Percentiles rank a stretch among this genome's conserved stretches.
Evolutionary conservation across 2,888 invertebrate genomes (phyloP).

Genomic region (Rhabditophanes sp.): DNA sequence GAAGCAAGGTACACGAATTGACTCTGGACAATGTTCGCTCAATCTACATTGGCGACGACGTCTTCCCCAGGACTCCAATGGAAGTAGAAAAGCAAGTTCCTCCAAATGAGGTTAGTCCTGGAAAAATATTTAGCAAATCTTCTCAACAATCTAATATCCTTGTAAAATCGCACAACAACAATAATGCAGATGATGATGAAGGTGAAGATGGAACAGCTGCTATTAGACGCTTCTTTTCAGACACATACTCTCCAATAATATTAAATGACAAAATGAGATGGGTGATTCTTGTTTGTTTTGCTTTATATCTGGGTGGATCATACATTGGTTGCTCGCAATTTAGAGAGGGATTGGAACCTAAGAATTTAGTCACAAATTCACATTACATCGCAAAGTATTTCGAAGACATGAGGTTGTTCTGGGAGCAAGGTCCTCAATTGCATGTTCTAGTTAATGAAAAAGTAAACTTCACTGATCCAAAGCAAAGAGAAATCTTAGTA

Average conservation of each 20-base stretch:
- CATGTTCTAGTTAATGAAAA: constrained; percentile 16
- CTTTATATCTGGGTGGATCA: constrained; percentile 54
- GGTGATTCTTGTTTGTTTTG: constrained; percentile 17
- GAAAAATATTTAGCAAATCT: too few relatives aligned
- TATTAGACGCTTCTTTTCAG: constrained; percentile 16
- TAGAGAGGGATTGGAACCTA: constrained; percentile 38
- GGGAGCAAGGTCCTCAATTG: constrained; percentile 20
- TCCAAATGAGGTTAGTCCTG: neutral
- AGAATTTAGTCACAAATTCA: constrained; percentile 36
- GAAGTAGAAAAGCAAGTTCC: constrained; percentile 2
- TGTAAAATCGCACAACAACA: too few relatives aligned
- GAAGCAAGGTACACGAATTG: too few relatives aligned
- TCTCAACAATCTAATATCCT: too few relatives aligned
- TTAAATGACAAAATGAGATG: constrained; percentile 17
- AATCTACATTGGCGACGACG: constrained; percentile 9
- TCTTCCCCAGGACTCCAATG: neutral
- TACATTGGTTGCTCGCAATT: constrained; percentile 60
- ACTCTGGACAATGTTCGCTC: constrained; percentile 8
- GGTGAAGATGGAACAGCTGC: constrained; percentile 1
- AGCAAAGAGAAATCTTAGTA: constrained; percentile 21
- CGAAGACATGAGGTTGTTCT: constrained; percentile 33
- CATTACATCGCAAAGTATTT: constrained; percentile 41
- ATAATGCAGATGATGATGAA: neutral
- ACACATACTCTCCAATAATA: constrained; percentile 33
- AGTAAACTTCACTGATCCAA: constrained; percentile 26